Percentiles rank a stretch among this genome's conserved stretches.
Conservation (phyloP, 2,888 invertebrate species). For the Meteorus colon region DNA sequence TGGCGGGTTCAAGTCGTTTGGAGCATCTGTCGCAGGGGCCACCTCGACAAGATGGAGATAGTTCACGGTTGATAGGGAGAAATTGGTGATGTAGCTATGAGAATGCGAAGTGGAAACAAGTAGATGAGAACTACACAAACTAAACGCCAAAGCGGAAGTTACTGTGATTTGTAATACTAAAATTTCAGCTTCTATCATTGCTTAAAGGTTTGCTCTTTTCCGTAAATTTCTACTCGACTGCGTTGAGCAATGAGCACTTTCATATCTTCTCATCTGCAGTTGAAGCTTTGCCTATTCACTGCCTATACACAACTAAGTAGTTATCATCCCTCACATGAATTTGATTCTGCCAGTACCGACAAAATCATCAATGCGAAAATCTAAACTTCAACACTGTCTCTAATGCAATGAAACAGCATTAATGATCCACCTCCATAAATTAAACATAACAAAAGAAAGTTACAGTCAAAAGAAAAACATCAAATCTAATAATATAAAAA, state of each 20-base stretch:
- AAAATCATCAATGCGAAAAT: not conserved
- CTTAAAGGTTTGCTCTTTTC: not conserved
- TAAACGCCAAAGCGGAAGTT: not conserved
- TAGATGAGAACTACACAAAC: not conserved
- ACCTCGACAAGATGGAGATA: slow-evolving; percentile 30
- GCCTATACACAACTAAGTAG: not conserved
- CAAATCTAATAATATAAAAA: not conserved
- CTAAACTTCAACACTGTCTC: not conserved
- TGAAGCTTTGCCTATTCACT: not conserved
- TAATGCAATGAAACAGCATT: not conserved
- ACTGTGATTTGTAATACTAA: not conserved
- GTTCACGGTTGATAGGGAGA: slow-evolving; percentile 13
- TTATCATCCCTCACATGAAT: not conserved
- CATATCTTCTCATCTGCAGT: not conserved
- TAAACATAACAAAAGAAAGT: not conserved
- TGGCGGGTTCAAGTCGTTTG: slow-evolving; percentile 31
- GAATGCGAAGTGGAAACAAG: not conserved
- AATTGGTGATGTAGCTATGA: not conserved
- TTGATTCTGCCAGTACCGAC: not conserved
- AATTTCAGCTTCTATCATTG: not conserved
- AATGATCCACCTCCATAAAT: not conserved
- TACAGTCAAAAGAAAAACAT: not conserved
- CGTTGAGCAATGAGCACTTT: not conserved
- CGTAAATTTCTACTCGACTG: not conserved
- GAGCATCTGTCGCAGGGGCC: slow-evolving; percentile 33